Base-by-base conservation (phyloP, 2,797 vertebrate species). In the Artibeus lituratus region DNA sequence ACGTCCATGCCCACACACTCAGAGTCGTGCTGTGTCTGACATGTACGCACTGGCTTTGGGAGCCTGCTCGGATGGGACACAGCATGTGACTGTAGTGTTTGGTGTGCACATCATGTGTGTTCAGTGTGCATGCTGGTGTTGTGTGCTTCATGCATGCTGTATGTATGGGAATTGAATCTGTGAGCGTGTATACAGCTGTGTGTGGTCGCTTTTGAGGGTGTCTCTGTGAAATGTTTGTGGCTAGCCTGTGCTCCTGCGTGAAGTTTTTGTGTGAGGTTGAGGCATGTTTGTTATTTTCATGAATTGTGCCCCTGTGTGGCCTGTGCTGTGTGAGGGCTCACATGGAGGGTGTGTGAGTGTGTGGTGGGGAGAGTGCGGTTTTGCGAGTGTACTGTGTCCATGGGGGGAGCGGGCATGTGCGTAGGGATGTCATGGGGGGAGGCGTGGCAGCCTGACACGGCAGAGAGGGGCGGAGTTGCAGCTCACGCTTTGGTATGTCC, bases 331-430 rank as follows among this genome's bases (percentile, higher is more conserved):
- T 10, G 74, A 53, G 35, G 62, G 29, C 11, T 5, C 42, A 22
- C 26, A 1, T 22, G 21, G 76, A 83, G 53, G n/a, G 22, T 2
- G 22, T n/a, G 29, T 16, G 44, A 47, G 44, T 39, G 73, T 77
- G 73, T 57, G 49, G 18, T 29, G n/a, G 5, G 26, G 32, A 15
- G 26, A 19, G 26, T 24, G 35, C 37, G 49, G 15, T 80, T 57
- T 35, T 21, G 9, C 44, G 53, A 70, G 72, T 67, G 44, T 10
- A 19, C 16, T 39, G 15, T 85, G 59, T 87, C 67, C 49, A 29
- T 37, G 44, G 26, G 57, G 65, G 39, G 5, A 15, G 18, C 0
- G 0, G 8, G 1, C 3, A 16, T 14, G 73, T n/a, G n/a, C 39
- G 39, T 15, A 22, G 29, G 4, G 49, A 70, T n/a, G 10, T 51